Conservation (phyloP, 2,888 invertebrate species). For the Falcaria lacertinaria region DNA sequence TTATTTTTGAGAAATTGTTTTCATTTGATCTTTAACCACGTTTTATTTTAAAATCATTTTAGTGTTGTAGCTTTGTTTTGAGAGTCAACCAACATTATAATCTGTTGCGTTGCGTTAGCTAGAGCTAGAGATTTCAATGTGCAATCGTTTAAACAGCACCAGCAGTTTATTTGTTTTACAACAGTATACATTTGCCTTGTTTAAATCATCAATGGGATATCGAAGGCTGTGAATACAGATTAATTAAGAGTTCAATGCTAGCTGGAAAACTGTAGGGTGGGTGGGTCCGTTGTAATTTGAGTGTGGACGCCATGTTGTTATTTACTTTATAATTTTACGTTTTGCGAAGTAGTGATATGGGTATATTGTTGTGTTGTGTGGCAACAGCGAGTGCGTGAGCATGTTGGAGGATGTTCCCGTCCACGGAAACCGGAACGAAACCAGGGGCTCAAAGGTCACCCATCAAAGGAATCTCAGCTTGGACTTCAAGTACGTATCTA, state of each 20-base stretch:
- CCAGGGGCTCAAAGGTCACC: constrained; percentile 53
- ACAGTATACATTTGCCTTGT: constrained; percentile 7
- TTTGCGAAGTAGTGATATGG: constrained; percentile 54
- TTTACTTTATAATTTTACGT: constrained; percentile 63
- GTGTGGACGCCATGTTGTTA: constrained; percentile 74
- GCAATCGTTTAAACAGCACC: too few species aligned
- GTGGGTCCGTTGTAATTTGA: constrained; percentile 20
- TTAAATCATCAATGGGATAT: constrained; percentile 19
- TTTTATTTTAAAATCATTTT: constrained; percentile 25
- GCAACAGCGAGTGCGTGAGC: constrained; percentile 56
- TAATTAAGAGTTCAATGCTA: background rate
- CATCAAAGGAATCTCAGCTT: constrained; percentile 94
- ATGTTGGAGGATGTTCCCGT: constrained; percentile 79
- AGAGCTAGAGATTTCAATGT: background rate
- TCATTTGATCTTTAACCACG: constrained; percentile 18
- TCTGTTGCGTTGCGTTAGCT: constrained; percentile 12
- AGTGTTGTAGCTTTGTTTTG: constrained; percentile 20
- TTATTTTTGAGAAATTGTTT: constrained; percentile 55
- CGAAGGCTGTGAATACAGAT: constrained; percentile 23
- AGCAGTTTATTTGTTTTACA: constrained; percentile 14
- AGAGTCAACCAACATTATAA: constrained; percentile 12
- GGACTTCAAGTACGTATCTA: constrained; percentile 87
- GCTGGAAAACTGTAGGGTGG: constrained; percentile 13
- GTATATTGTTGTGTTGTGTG: constrained; percentile 55
- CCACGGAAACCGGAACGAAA: constrained; percentile 68